These are phyloP conservation scores for Triops longicaudatus DNA, from an alignment of 1,140 invertebrate genomes.

Conservation along the genomic window DNA sequence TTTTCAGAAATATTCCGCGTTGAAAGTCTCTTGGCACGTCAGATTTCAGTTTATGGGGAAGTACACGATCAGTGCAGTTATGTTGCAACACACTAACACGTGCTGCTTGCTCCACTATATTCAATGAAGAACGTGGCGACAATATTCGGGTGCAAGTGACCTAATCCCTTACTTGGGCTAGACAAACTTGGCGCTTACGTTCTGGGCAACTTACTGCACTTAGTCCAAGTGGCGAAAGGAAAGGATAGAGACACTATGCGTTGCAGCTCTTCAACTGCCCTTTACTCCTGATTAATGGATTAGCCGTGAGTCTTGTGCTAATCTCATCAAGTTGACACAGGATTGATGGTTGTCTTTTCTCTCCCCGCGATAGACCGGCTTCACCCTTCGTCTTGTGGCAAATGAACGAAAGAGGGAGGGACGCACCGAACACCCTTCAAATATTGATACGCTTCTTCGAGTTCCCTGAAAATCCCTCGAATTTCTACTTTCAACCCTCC, in stretches of 20 bases:
- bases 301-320: conserved; percentile 14
- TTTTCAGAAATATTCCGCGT: no score
- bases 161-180: no score
- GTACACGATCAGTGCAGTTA: no score
- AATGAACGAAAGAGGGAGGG: not conserved
- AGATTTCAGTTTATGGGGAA: no score
- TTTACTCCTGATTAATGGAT: conserved; percentile 4
- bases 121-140: no score
- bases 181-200: not conserved
- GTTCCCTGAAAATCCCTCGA: not conserved
- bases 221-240: not conserved
- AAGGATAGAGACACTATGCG: not conserved
- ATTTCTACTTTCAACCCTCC: not conserved
- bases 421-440: not conserved
- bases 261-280: conserved; percentile 5
- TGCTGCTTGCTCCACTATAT: no score
- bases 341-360: conserved; percentile 3
- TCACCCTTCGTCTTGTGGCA: not conserved
- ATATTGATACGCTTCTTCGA: not conserved
- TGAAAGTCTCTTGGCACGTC: no score
- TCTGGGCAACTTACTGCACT: not conserved
- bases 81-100: no score
- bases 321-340: conserved; percentile 6
- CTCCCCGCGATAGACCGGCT: not conserved
- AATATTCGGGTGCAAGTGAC: no score